A percentile compares a stretch with the other conserved stretches of the same genome.
Conservation (phyloP, 2,797 vertebrate genomes). For the Dendrocincla tyrannina region DNA sequence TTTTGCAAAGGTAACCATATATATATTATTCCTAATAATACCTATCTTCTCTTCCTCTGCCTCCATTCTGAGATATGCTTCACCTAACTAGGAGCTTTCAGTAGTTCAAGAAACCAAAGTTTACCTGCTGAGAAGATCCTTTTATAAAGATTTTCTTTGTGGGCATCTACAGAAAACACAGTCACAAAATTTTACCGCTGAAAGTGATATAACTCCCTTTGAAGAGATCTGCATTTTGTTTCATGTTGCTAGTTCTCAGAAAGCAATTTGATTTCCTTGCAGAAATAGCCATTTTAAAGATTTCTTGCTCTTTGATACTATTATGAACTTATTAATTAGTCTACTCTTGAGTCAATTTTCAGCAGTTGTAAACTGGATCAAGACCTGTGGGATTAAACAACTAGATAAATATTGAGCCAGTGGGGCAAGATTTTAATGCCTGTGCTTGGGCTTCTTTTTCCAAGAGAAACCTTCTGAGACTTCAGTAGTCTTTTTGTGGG, state of each 20-base stretch:
- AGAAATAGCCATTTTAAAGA: slow-evolving; percentile 61
- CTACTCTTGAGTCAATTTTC: slow-evolving; percentile 38
- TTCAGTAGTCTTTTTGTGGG: background rate
- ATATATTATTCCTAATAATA: background rate
- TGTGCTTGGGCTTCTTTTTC: background rate
- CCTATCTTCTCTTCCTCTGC: background rate
- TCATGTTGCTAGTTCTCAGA: slow-evolving; percentile 42
- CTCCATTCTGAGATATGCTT: background rate
- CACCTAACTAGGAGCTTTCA: background rate
- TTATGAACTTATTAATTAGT: slow-evolving; percentile 65
- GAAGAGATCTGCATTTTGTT: slow-evolving; percentile 35
- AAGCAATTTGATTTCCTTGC: slow-evolving; percentile 52
- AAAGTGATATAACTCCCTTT: background rate
- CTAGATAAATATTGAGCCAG: slow-evolving; percentile 39
- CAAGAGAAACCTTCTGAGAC: background rate
- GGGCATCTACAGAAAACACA: background rate
- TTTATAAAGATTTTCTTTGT: background rate
- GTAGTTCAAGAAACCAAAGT: background rate
- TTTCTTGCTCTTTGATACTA: slow-evolving; percentile 65
- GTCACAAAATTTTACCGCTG: background rate
- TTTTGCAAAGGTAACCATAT: background rate
- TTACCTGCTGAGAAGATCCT: background rate
- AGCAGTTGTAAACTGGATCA: slow-evolving; percentile 41
- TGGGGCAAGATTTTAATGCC: background rate
- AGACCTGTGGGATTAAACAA: slow-evolving; percentile 50